phyloP scores from a whole-genome alignment of 2,113 vertebrate genomes.

The Mesoclemmys tuberculata region DNA sequence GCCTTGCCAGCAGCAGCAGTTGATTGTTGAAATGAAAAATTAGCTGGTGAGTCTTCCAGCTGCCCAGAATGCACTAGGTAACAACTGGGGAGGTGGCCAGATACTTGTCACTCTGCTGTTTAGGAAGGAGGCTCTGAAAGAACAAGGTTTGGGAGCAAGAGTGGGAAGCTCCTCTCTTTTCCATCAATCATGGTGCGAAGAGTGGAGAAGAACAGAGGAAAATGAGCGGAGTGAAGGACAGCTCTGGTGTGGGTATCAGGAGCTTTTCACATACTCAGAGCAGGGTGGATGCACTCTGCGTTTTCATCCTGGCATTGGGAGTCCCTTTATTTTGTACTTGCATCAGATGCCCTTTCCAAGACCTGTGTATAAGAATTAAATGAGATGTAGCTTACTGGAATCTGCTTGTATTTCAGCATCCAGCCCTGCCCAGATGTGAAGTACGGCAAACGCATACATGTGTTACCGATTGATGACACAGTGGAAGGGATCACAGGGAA shows the following conservation, averaged over 20 bases:
- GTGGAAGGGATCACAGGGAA: slow-evolving; percentile 99
- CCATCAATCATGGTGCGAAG: neutral
- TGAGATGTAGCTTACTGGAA: slow-evolving; percentile 40
- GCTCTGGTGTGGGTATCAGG: neutral
- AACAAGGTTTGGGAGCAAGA: neutral
- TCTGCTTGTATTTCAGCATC: slow-evolving; percentile 86
- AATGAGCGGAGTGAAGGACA: neutral
- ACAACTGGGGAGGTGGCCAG: neutral
- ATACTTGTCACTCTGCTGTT: neutral
- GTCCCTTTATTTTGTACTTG: neutral
- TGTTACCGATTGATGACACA: slow-evolving; percentile 97
- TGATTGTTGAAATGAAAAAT: neutral
- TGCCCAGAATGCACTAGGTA: neutral
- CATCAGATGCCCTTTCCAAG: slow-evolving; percentile 37
- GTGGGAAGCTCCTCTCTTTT: neutral
- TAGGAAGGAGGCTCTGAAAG: neutral
- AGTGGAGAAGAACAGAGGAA: neutral
- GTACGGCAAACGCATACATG: slow-evolving; percentile 97
- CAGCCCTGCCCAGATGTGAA: slow-evolving; percentile 99
- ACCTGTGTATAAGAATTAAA: slow-evolving; percentile 15
- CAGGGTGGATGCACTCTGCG: neutral
- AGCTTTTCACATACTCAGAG: neutral
- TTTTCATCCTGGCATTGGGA: neutral
- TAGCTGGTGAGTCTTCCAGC: neutral
- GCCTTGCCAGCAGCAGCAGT: neutral